These are phyloP conservation scores for Drosophila baimaii DNA, from an alignment of 1,140 invertebrate species.

Conservation along the genomic window DNA sequence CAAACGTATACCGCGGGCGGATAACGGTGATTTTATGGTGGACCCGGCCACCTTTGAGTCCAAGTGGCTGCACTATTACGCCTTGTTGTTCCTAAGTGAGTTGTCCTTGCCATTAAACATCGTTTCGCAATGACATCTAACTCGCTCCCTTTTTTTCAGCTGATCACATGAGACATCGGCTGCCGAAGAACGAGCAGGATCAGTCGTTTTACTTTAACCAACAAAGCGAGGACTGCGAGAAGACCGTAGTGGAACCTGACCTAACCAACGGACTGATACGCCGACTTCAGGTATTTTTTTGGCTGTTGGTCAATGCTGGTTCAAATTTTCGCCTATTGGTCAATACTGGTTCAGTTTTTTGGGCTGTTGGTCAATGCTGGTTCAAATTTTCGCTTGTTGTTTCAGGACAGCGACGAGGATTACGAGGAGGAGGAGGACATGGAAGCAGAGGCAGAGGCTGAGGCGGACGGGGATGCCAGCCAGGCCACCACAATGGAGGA, in stretches of 20 bases:
- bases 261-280: conserved; percentile 80
- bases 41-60: conserved; percentile 81
- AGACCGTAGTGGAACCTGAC: conserved; percentile 80
- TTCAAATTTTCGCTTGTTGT: too few relatives aligned
- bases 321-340: too few relatives aligned
- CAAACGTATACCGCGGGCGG: conserved; percentile 80
- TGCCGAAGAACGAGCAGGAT: conserved; percentile 81
- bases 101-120: background rate
- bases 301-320: too few relatives aligned
- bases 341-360: too few relatives aligned
- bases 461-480: conserved; percentile 63
- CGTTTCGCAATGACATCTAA: background rate
- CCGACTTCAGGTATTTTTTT: too few relatives aligned
- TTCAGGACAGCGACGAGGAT: conserved; percentile 81
- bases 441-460: conserved; percentile 61
- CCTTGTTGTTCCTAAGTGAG: conserved; percentile 81
- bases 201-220: conserved; percentile 80
- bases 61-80: conserved; percentile 83
- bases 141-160: conserved; percentile 35
- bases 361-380: too few relatives aligned
- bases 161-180: conserved; percentile 82
- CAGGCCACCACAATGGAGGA: conserved; percentile 63
- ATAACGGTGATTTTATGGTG: conserved; percentile 79
- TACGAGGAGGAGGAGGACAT: conserved; percentile 80
- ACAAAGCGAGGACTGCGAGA: conserved; percentile 79